Conservation (phyloP, 1,140 invertebrate genomes). For the Lanistes nyassanus region DNA sequence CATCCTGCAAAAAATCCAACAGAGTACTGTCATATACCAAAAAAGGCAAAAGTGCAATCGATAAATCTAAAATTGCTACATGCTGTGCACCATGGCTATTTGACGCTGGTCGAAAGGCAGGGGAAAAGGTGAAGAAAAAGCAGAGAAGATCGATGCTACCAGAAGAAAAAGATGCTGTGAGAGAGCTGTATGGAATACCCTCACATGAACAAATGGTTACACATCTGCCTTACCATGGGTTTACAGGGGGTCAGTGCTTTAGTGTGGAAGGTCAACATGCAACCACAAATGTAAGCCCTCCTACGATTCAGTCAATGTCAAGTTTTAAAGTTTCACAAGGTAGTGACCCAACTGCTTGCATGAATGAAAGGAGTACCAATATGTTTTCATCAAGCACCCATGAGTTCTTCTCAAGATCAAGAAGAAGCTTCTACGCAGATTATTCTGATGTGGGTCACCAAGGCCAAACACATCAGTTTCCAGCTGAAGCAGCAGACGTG, state of each 20-base stretch:
- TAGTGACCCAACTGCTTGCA: background rate
- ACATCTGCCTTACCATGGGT: background rate
- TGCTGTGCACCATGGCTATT: conserved; percentile 21
- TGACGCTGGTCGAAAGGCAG: conserved; percentile 17
- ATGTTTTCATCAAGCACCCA: background rate
- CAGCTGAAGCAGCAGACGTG: background rate
- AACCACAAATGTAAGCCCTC: background rate
- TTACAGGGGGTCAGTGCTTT: background rate
- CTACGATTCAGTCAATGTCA: background rate
- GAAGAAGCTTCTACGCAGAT: background rate
- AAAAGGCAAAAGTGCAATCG: background rate
- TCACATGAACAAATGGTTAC: background rate
- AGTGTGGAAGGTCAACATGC: background rate
- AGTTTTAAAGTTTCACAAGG: too few species aligned
- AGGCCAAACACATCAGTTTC: background rate
- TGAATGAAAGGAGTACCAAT: background rate
- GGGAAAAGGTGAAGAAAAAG: conserved; percentile 21
- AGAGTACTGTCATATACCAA: background rate
- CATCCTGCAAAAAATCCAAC: too few species aligned
- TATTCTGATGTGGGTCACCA: background rate
- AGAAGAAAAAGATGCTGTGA: conserved; percentile 23
- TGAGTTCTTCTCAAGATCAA: background rate
- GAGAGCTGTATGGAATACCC: conserved; percentile 21
- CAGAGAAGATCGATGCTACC: conserved; percentile 2
- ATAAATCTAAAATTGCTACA: conserved; percentile 22